A percentile compares a stretch with the other conserved stretches of the same genome.
Evolutionary conservation across 2,113 vertebrate genomes (phyloP).

Genomic region (Hipposideros armiger): DNA sequence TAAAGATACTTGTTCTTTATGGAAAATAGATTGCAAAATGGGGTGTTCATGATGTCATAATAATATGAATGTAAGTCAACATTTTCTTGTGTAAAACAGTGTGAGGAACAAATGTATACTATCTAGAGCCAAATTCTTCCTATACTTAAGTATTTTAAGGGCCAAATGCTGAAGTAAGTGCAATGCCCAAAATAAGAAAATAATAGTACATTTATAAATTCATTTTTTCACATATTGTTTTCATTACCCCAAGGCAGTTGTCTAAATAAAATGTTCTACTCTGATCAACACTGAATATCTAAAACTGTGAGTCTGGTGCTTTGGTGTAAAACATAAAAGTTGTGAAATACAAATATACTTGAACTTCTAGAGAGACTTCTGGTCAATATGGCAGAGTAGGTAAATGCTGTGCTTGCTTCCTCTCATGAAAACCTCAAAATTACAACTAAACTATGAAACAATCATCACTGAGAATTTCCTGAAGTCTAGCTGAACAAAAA

Average conservation of each 20-base stretch:
- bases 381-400: too few relatives aligned
- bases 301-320: background rate
- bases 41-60: constrained; percentile 17
- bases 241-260: background rate
- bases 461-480: too few relatives aligned
- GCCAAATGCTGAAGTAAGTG: background rate
- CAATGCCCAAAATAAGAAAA: constrained; percentile 42
- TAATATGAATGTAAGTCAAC: background rate
- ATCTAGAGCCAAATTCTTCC: background rate
- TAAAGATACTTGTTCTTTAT: constrained; percentile 51
- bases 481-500: too few relatives aligned
- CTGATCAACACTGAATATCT: background rate
- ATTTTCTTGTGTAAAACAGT: constrained; percentile 25
- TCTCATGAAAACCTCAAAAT: too few relatives aligned
- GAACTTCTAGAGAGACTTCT: background rate
- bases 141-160: constrained; percentile 13
- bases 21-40: constrained; percentile 32
- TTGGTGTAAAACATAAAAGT: constrained; percentile 45
- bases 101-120: background rate
- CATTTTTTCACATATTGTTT: constrained; percentile 49
- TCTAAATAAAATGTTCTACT: constrained; percentile 40
- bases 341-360: background rate
- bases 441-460: too few relatives aligned
- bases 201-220: background rate
- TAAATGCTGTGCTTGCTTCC: too few relatives aligned